Percentiles rank a stretch among this genome's conserved stretches.
phyloP scores from a whole-genome alignment of 2,113 vertebrate species.

The Dicentrarchus labrax region DNA sequence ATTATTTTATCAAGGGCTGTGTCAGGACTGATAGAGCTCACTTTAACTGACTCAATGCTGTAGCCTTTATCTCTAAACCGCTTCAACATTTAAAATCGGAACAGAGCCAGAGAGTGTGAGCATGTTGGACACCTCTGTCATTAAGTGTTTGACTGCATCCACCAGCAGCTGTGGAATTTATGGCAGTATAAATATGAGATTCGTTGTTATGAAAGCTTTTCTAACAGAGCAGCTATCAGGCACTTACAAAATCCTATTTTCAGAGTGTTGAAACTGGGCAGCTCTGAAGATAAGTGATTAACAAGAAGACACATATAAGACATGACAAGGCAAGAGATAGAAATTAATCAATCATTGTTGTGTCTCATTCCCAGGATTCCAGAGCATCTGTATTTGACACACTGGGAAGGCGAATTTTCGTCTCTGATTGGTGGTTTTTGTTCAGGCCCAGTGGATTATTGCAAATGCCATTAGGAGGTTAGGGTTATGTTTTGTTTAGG shows the following conservation, averaged over 20 bases:
- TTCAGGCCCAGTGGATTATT: too few species aligned
- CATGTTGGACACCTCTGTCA: background rate
- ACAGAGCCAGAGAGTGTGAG: background rate
- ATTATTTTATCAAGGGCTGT: constrained; percentile 36
- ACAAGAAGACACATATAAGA: too few species aligned
- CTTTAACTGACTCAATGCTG: constrained; percentile 28
- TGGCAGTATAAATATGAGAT: background rate
- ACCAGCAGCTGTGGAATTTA: background rate
- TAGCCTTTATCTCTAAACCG: background rate
- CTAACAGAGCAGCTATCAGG: background rate
- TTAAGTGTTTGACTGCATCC: background rate
- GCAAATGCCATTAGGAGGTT: too few species aligned
- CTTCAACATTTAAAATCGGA: background rate
- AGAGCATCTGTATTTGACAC: too few species aligned
- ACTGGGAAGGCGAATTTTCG: too few species aligned
- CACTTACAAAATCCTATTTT: background rate
- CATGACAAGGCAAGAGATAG: too few species aligned
- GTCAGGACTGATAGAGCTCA: constrained; percentile 39
- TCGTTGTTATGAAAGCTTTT: background rate
- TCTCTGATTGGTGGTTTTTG: too few species aligned
- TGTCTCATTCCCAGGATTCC: too few species aligned
- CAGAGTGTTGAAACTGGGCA: background rate
- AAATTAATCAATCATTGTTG: too few species aligned
- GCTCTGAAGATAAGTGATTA: too few species aligned
- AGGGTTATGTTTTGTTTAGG: too few species aligned